Percentiles rank a stretch among this genome's conserved stretches.
phyloP scores from a whole-genome alignment of 2,888 invertebrate genomes.

The Herminia tarsipennalis region DNA sequence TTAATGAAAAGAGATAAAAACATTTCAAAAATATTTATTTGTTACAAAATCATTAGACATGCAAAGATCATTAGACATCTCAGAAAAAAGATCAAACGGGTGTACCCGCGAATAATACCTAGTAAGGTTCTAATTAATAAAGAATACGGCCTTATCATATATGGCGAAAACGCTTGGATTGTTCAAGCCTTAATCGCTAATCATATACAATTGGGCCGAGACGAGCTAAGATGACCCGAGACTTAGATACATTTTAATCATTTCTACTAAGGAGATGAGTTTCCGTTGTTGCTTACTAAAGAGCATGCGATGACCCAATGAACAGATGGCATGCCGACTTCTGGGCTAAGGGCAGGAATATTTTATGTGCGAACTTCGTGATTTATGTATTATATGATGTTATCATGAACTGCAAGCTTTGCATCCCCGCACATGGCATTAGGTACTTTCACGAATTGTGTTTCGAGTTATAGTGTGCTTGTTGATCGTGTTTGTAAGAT shows the following conservation, averaged over 20 bases:
- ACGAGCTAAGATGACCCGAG: constrained; percentile 13
- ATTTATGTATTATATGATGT: background rate
- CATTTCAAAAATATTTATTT: no score
- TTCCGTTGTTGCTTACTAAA: no score
- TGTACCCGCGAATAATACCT: background rate
- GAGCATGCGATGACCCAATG: no score
- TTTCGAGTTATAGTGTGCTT: no score
- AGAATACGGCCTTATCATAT: constrained; percentile 13
- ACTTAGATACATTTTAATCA: constrained; percentile 30
- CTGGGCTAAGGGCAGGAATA: background rate
- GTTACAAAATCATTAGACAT: no score
- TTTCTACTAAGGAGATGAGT: background rate
- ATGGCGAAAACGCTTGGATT: constrained; percentile 25
- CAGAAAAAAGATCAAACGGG: background rate
- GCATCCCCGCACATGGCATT: no score
- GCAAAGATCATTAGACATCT: no score
- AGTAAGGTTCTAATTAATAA: background rate
- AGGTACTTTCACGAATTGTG: no score
- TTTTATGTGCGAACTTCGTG: background rate
- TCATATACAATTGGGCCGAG: constrained; percentile 40
- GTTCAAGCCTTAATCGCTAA: constrained; percentile 20
- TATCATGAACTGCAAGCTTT: background rate
- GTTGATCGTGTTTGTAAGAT: no score
- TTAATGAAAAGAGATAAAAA: no score
- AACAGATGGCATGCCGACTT: background rate